Conservation (phyloP, 2,113 vertebrate species). For the Fulmarus glacialis region DNA sequence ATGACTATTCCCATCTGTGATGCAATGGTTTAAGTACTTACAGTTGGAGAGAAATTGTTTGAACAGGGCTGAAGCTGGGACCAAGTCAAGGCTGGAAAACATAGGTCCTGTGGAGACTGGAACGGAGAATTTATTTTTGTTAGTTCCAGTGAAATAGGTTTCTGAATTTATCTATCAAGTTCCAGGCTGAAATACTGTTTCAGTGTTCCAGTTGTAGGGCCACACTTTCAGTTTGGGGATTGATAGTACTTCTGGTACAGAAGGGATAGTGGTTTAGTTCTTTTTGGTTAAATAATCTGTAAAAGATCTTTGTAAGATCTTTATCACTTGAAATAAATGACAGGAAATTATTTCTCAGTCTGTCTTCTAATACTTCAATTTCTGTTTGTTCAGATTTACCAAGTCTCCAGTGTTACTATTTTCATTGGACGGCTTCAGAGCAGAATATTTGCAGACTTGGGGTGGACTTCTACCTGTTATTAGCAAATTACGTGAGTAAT, state of each 20-base stretch:
- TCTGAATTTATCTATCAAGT: neutral
- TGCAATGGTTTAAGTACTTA: neutral
- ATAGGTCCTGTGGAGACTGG: neutral
- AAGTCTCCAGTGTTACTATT: conserved; percentile 88
- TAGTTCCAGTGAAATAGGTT: neutral
- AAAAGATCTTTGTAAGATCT: too few species aligned
- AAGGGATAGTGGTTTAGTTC: neutral
- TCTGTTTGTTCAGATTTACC: conserved; percentile 82
- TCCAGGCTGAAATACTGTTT: neutral
- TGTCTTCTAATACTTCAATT: conserved; percentile 41
- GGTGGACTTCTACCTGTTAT: conserved; percentile 84
- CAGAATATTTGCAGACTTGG: conserved; percentile 88
- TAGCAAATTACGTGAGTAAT: conserved; percentile 90
- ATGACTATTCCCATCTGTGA: neutral
- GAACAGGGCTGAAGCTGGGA: neutral
- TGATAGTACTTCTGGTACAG: neutral
- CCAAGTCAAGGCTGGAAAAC: neutral
- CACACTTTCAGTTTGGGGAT: neutral
- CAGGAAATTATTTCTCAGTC: neutral
- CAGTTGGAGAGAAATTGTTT: neutral
- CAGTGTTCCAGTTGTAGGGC: rapidly evolving
- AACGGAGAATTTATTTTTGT: neutral
- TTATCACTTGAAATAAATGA: neutral
- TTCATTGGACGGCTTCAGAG: conserved; percentile 95
- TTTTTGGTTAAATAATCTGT: neutral